Evolutionary conservation across 2,113 vertebrate species (phyloP).

Genomic region (Bagarius yarrelli): DNA sequence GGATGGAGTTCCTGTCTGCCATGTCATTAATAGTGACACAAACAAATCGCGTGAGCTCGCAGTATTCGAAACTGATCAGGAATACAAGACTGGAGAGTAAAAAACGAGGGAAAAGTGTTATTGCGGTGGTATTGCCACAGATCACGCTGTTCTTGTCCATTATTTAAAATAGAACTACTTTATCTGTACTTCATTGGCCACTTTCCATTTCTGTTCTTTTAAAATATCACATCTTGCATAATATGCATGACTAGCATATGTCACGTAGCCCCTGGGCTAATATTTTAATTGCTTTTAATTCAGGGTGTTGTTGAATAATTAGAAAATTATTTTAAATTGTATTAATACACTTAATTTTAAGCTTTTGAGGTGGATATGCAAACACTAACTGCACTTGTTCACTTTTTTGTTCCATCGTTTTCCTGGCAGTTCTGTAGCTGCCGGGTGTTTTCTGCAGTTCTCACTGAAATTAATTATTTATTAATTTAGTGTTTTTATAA

Average conservation of each 20-base stretch:
- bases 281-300: background rate
- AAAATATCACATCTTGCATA: background rate
- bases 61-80: background rate
- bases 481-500: background rate
- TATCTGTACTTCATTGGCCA: background rate
- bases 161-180: background rate
- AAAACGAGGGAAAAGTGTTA: background rate
- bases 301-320: background rate
- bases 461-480: constrained; percentile 50
- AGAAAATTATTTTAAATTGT: background rate
- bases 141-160: background rate
- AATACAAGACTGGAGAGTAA: too few relatives aligned
- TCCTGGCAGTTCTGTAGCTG: constrained; percentile 39
- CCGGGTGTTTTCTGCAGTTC: constrained; percentile 28
- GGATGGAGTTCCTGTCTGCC: background rate
- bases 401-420: background rate
- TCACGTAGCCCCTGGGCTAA: background rate
- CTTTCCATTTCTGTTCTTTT: background rate
- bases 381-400: constrained; percentile 53
- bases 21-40: background rate
- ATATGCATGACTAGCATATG: background rate
- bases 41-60: background rate
- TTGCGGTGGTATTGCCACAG: background rate
- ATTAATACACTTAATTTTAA: background rate
- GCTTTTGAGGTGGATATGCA: constrained; percentile 64